phyloP scores from a whole-genome alignment of 2,888 invertebrate species.

The Pollenia angustigena region DNA sequence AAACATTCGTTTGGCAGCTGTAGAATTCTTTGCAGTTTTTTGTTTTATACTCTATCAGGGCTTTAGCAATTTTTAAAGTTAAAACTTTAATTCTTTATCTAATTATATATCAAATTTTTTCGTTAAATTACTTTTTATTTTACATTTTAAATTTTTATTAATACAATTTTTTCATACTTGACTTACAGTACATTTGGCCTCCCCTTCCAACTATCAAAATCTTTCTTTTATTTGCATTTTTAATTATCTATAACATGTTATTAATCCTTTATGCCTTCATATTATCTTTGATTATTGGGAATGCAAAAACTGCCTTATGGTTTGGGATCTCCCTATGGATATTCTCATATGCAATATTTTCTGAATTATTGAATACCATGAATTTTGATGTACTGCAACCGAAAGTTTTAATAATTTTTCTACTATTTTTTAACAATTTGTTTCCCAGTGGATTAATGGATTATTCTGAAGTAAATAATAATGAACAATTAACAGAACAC shows the following conservation, averaged over 20 bases:
- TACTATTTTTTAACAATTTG: constrained; percentile 78
- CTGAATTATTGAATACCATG: constrained; percentile 74
- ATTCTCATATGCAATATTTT: constrained; percentile 77
- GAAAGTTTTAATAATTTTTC: constrained; percentile 73
- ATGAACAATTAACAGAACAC: constrained; percentile 14
- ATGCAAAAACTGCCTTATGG: constrained; percentile 75
- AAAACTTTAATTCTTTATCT: too few species aligned
- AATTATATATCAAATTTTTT: too few species aligned
- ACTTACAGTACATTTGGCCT: background rate
- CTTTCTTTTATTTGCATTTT: constrained; percentile 3
- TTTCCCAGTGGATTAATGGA: constrained; percentile 75
- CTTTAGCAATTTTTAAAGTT: too few species aligned
- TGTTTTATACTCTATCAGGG: too few species aligned
- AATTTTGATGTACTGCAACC: constrained; percentile 63
- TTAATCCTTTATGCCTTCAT: constrained; percentile 77
- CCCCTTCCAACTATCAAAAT: background rate
- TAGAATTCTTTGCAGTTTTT: too few species aligned
- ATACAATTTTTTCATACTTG: background rate
- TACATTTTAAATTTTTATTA: too few species aligned
- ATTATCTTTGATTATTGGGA: constrained; percentile 74
- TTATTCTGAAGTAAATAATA: constrained; percentile 4
- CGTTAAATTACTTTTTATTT: too few species aligned
- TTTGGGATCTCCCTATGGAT: constrained; percentile 77
- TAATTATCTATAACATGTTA: constrained; percentile 64
- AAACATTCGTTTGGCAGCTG: too few species aligned